Evolutionary conservation across 1,140 invertebrate species (phyloP).

Genomic region (Cherax quadricarinatus): DNA sequence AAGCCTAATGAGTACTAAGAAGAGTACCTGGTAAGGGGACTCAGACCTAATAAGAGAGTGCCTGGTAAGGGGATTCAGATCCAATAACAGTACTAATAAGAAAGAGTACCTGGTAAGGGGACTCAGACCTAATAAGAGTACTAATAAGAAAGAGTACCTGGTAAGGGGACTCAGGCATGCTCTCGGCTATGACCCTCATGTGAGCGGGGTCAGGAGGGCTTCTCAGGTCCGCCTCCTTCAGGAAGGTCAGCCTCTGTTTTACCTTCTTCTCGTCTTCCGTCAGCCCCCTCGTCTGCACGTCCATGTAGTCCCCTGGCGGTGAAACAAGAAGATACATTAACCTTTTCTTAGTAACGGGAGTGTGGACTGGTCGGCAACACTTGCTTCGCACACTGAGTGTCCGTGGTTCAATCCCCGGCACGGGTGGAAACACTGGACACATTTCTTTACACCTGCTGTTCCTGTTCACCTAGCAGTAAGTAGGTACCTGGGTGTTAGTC

Average conservation of each 20-base stretch:
- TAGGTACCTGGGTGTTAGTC: too few relatives aligned
- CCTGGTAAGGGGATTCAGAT: background rate
- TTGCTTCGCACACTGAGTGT: too few relatives aligned
- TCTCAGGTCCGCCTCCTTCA: background rate
- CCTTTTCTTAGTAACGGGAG: too few relatives aligned
- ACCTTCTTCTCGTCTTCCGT: conserved; percentile 38
- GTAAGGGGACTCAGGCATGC: conserved; percentile 48
- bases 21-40: background rate
- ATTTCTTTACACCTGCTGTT: too few relatives aligned
- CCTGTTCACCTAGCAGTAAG: too few relatives aligned
- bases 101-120: background rate
- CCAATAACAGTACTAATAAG: too few relatives aligned
- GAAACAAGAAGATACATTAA: background rate
- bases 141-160: conserved; percentile 22
- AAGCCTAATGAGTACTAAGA: background rate
- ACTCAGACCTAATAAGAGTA: background rate
- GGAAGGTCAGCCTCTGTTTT: background rate
- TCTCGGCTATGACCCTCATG: conserved; percentile 38
- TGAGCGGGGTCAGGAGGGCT: conserved; percentile 12
- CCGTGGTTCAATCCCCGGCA: too few relatives aligned
- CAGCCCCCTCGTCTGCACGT: conserved; percentile 32
- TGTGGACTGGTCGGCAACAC: too few relatives aligned
- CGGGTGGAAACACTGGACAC: too few relatives aligned
- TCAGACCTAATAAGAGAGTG: too few relatives aligned
- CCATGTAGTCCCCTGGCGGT: conserved; percentile 37